Evolutionary conservation across 2,888 invertebrate genomes (phyloP), one percentile per base, ranked within the genome.

Genomic region (Clivina fossor): DNA sequence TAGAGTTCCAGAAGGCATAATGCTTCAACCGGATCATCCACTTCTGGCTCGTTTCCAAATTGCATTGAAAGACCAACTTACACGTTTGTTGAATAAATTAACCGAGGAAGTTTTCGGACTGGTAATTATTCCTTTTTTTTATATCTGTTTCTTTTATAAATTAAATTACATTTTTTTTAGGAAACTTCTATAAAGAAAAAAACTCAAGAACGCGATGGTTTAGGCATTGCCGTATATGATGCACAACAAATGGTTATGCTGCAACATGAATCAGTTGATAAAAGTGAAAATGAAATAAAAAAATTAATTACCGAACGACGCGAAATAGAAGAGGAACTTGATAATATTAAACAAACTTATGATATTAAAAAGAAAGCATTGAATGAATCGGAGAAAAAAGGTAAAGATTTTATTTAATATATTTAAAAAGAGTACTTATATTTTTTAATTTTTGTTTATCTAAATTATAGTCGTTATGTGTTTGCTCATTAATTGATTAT

Each of bases 41-140:
- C 76, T 89, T 41, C 81, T 90, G 80, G 78, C 80, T 63, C 80
- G 80, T 63, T 90, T 90, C 72, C 90, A 90, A 74, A 74, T 79
- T 58, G 81, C 86, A 0, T 76, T 90, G 2, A 81, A 78, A 62
- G 75, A 78, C 30, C 87, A 88, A 69, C 76, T 90, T 1, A 65
- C 79, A 38, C 80, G 81, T 49, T 84, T 88, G 59, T 82, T 86
- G 64, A 74, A 78, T 15, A 78, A 81, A 50, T 76, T 88, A 1
- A 77, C 80, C 37, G 80, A 81, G 56, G 86, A 90, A 69, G 83
- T 89, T 47, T 69, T 77, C 1, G 82, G 85, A 60, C 74, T 87
- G 65, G 86, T 86, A 73, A 69, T 74, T 58, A 61, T 66, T 18
- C 65, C 68, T 4, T n/a, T n/a, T n/a, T 26, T 30, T 24, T 26